phyloP scores from a whole-genome alignment of 2,888 invertebrate species.

The Leptarthrus brevirostris region DNA sequence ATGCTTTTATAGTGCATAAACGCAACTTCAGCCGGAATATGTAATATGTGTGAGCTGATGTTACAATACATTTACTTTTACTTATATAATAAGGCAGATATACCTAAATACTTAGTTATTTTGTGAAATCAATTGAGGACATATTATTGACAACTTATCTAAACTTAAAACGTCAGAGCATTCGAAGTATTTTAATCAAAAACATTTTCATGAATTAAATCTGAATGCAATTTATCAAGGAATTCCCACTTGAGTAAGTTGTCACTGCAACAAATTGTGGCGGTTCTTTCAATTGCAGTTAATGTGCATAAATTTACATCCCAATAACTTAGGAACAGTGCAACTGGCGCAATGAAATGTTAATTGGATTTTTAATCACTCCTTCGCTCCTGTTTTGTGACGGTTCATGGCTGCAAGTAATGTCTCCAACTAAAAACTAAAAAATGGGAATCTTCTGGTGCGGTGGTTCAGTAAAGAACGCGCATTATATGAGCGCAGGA shows the following conservation, averaged over 20 bases:
- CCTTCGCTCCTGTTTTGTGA: not conserved
- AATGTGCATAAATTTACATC: conserved; percentile 63
- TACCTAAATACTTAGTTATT: too few species aligned
- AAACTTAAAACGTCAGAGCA: too few species aligned
- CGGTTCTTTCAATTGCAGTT: conserved; percentile 44
- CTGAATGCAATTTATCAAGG: too few species aligned
- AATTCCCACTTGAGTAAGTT: not conserved
- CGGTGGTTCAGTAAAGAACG: not conserved
- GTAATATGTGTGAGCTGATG: too few species aligned
- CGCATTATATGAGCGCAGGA: conserved; percentile 9
- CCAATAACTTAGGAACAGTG: conserved; percentile 63
- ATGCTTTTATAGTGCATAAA: too few species aligned
- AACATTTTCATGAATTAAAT: too few species aligned
- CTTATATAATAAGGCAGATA: too few species aligned
- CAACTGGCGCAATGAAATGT: conserved; percentile 58
- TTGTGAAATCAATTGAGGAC: too few species aligned
- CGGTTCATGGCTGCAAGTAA: conserved; percentile 36
- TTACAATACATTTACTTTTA: too few species aligned
- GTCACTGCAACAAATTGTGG: not conserved
- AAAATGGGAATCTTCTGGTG: conserved; percentile 4
- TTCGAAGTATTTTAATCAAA: too few species aligned
- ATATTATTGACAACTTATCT: too few species aligned
- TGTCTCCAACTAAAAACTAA: conserved; percentile 15
- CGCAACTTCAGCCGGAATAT: too few species aligned
- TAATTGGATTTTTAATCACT: conserved; percentile 47